Base-by-base conservation (phyloP, 2,113 vertebrate genomes). In the Hipposideros armiger region DNA sequence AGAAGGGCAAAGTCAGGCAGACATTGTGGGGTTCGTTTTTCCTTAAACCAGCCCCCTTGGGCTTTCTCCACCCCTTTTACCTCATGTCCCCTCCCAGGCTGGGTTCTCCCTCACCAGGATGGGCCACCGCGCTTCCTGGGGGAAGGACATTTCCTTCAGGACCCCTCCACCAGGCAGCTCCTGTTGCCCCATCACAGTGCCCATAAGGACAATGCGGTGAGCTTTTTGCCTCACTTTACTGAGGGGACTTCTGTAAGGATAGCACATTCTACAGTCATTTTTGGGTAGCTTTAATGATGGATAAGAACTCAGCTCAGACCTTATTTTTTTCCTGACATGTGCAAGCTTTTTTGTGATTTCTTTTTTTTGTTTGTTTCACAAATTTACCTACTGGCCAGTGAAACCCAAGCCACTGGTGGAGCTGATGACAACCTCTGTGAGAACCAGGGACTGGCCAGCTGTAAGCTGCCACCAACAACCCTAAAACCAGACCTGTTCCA, bases 391-490 rank as follows among this genome's bases (percentile, higher is more conserved):
- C 54, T 32, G 56, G 15, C n/a, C 26, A 26, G 7, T 54, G 45
- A 92, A 73, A 11, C 69, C 45, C 24, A 64, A 54, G 15, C 24
- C 6, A 91, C 5, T 52, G 45, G 17, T 50, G 7, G 40, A 14
- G 8, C 2, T 11, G 24, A 22, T 8, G 24, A 82, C 66, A 50
- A 6, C 4, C 66, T 30, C 78, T 22, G 24, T 62, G 32, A 83
- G 56, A 64, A 52, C 11, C 24, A 30, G 62, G 28, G 26, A 7
- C 0, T 28, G 54, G 22, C 42, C 0, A 0, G 5, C 7, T 40
- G 17, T 40, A 32, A 83, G 42, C 8, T 24, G 22, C 45, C n/a
- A 32, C 47, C 15, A 54, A 32, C 3, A 66, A n/a, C n/a, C 36
- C 11, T 60, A 92, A 52, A 32, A n/a, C 22, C 5, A 30, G 54